Evolutionary conservation across 2,797 vertebrate genomes (phyloP), one percentile per base, ranked within the genome.

Genomic region (Rhadinocentrus ornatus): DNA sequence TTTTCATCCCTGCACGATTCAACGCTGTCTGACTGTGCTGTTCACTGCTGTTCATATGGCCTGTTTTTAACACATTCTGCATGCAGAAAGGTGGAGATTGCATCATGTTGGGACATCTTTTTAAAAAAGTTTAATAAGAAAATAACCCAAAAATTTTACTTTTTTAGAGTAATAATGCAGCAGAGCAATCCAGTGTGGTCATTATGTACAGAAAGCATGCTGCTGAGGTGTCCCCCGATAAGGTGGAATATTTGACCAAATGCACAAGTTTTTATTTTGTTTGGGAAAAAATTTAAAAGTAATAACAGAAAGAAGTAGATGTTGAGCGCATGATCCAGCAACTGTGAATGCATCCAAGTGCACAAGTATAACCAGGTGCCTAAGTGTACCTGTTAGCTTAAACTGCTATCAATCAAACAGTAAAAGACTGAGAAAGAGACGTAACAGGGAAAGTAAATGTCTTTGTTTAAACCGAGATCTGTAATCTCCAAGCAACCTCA

Each of bases 1-100:
- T 82, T 86, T 81, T 86, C 80, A 89, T 91, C 88, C 77, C 61
- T 70, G 73, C 81, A 74, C 27, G 62, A 89, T 78, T 72, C 88
- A 76, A 24, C 55, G 68, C 61, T 56, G 81, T 85, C 88, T 85
- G 78, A 70, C 60, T 68, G 7, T 35, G 54, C 71, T 48, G 55
- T 64, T 86, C 62, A 54, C 4, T 35, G 56, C 50, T 39, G 39
- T 24, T 70, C 75, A 56, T 4, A 53, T 65, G 46, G 70, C 54
- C 44, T 46, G 71, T 60, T 15, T 37, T 55, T 27, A 41, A 59
- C 29, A 66, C 41, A 35, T 72, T 73, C 56, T 29, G 29, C 71
- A 68, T 69, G 39, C 63, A 66, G 31, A 55, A 67, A 68, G 37
- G 31, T 9, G 39, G 3, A 72, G 27, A 18, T 22, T 41, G 15